Base-by-base conservation (phyloP, 2,888 invertebrate genomes). In the Thelaira solivaga region DNA sequence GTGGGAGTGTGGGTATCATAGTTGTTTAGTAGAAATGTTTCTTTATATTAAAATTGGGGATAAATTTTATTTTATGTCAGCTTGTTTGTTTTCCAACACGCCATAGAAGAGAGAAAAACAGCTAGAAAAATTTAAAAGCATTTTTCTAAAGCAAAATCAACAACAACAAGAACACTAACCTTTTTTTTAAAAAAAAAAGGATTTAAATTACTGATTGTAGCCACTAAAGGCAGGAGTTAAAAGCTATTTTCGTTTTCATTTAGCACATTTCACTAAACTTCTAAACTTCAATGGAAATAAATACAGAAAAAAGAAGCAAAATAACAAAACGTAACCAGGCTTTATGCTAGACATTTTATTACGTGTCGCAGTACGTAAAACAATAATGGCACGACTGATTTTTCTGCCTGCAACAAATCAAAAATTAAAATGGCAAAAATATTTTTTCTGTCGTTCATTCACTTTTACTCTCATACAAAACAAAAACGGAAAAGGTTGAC, bases 201-300 rank as follows among this genome's bases (percentile, higher is more conserved):
- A 36, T 74, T 59, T 51, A 67, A 67, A 74, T 74, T 67, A 67
- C 67, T 43, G 8, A 67, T 45, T 53, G 34, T 36, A 74, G 74
- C 67, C 67, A 53, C 31, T 29, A 4, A 6, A 1, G 18, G 59
- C 43, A 39, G 13, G 74, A 22, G 43, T 26, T 74, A 51, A 74
- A 74, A 67, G 57, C 43, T 7, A n/a, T 2, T n/a, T 31, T 16
- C 7, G 24, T 24, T 53, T 1, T 53, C 22, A 51, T 49, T n/a
- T 45, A 26, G 57, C 49, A 10, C 4, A 53, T 61, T 61, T 45
- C n/a, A 26, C 45, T 61, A 61, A 6, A 67, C 53, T 67, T 64
- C 62, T 64, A 22, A n/a, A n/a, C n/a, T n/a, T n/a, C n/a, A n/a
- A n/a, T n/a, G n/a, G n/a, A n/a, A n/a, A n/a, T n/a, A n/a, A n/a